Evolutionary conservation across 2,797 vertebrate genomes (phyloP).

Genomic region (Rhinella marina): DNA sequence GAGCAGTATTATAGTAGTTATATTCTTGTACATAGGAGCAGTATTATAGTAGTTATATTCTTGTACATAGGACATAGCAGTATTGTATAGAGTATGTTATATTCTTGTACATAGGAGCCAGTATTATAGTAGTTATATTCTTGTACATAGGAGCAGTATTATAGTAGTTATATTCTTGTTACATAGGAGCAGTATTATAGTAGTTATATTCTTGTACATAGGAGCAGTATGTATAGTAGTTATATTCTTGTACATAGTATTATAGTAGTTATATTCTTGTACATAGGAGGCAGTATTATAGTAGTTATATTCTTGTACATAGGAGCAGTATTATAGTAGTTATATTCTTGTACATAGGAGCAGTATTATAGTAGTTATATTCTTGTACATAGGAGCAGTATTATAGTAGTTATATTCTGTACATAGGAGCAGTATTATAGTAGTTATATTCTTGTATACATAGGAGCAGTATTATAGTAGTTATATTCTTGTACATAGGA

Average conservation of each 20-base stretch:
- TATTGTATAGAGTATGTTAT: not conserved
- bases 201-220: not conserved
- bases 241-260: too few relatives aligned
- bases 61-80: conserved; percentile 4
- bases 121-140: conserved; percentile 4
- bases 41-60: not conserved
- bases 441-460: not conserved
- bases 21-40: too few relatives aligned
- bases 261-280: not conserved
- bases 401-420: too few relatives aligned
- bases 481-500: conserved; percentile 12
- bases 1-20: too few relatives aligned
- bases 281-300: not conserved
- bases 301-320: too few relatives aligned
- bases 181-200: conserved; percentile 1
- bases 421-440: conserved; percentile 6
- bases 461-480: not conserved
- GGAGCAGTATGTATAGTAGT: not conserved
- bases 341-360: too few relatives aligned
- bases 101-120: not conserved
- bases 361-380: too few relatives aligned
- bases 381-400: too few relatives aligned
- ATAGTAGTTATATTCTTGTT: conserved; percentile 14
- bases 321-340: too few relatives aligned
- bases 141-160: too few relatives aligned